Base-by-base conservation (phyloP, 2,113 vertebrate species). In the Channa argus region DNA sequence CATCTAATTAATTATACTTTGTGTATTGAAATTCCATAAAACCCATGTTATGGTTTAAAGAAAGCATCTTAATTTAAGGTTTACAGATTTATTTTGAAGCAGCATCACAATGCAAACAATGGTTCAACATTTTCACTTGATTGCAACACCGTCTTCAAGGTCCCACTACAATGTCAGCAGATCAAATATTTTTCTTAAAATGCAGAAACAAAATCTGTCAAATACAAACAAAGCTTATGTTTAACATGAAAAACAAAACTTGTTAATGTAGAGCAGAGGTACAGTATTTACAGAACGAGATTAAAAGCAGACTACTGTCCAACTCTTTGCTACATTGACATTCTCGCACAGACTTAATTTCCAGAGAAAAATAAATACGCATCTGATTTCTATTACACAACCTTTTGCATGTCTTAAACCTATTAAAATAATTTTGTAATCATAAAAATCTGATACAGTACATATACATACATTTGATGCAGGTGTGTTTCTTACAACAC, bases 361-460 rank as follows among this genome's bases (percentile, higher is more conserved):
- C 77, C 79, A 76, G 89, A 84, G 84, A 89, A 92, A 94, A 93
- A 91, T 93, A 94, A 94, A 87, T 94, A 92, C 92, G 94, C 74
- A 82, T 88, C 77, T 83, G 77, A 91, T 90, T 79, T 87, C 86
- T 89, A 84, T 92, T 80, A 90, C 91, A 91, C 72, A 87, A 77
- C 64, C 64, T 51, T 83, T 80, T 76, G 14, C 53, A 75, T 74
- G 53, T 87, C 80, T 86, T 80, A 74, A 80, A 91, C 92, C 94
- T 97, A 96, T 95, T 97, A 97, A 97, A 98, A 98, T 96, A 96
- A 91, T 94, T 94, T 82, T 93, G 94, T 94, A 95, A 94, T 96
- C 93, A 96, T 96, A 97, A 96, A 97, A 98, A 97, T 97, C 95
- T 95, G 94, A 95, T 95, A 94, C 89, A 85, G 86, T 95, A 95